Evolutionary conservation across 1,140 invertebrate genomes (phyloP).

Genomic region (Gryllus bimaculatus): DNA sequence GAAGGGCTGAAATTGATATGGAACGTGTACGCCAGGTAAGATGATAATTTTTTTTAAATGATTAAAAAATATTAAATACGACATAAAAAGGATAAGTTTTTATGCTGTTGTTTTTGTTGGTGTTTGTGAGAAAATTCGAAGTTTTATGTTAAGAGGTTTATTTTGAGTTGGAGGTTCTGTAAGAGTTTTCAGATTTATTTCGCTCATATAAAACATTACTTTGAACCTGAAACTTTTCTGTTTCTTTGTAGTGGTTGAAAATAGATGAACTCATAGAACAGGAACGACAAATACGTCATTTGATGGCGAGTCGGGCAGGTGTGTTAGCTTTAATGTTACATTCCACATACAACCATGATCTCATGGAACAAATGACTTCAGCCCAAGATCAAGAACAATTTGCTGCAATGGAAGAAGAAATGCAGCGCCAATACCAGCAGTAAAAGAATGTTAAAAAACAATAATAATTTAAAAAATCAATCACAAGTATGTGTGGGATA

Average conservation of each 20-base stretch:
- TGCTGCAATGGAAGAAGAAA: conserved; percentile 37
- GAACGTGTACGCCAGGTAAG: conserved; percentile 51
- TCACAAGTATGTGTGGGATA: not conserved
- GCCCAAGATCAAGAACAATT: conserved; percentile 34
- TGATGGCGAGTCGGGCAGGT: conserved; percentile 80
- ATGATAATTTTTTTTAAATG: not conserved
- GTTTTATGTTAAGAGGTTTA: too few relatives aligned
- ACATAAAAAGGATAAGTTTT: too few relatives aligned
- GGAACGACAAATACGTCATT: conserved; percentile 75
- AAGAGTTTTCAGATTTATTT: too few relatives aligned
- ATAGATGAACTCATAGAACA: conserved; percentile 93
- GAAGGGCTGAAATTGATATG: conserved; percentile 73
- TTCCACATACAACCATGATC: conserved; percentile 88
- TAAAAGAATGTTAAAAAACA: conserved; percentile 25
- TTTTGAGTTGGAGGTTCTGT: too few relatives aligned
- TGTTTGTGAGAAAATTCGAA: too few relatives aligned
- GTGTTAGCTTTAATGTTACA: conserved; percentile 88
- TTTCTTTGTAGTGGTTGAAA: conserved; percentile 69
- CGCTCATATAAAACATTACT: too few relatives aligned
- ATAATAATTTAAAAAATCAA: not conserved
- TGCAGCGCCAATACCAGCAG: conserved; percentile 33
- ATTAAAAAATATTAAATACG: not conserved
- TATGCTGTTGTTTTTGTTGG: too few relatives aligned
- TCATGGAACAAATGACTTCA: conserved; percentile 59
- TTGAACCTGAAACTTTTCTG: not conserved